Evolutionary conservation across 1,140 invertebrate genomes (phyloP), one percentile per base, ranked within the genome.

Genomic region (Sinonovacula constricta): DNA sequence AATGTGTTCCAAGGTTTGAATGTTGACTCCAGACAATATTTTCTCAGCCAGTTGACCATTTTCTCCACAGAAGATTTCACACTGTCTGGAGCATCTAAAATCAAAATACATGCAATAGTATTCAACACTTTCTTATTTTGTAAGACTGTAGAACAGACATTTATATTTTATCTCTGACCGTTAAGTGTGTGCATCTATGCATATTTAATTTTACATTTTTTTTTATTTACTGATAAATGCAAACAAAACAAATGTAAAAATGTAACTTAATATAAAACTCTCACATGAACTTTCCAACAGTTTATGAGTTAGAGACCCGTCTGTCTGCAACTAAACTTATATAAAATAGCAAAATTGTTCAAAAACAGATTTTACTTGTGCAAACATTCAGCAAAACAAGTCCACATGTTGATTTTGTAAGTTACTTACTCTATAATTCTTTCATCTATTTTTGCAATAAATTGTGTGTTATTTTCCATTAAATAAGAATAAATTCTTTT

Each of bases 1-100:
- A 88, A 88, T 28, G 83, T 70, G 51, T 88, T 88, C 81, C 83
- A 85, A 4, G 82, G 81, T 70, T 87, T 84, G 56, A 82, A 88
- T 10, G 82, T 78, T 15, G 60, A 66, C 33, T 36, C 54, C 24
- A 87, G 56, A 0, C 77, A 62, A 66, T 86, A 68, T 12, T 65
- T 45, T 12, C 28, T 49, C 31, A 88, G 60, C 83, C 83, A 88
- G 14, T 39, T 65, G 12, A 83, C 65, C 28, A 68, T 49, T 54
- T 79, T 75, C 3, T 51, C 28, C 12, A 82, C 56, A 3, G 80
- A 77, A 3, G n/a, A 28, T 51, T 66, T 71, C 14, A 88, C 85
- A 49, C 30, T n/a, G 31, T 10, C 10, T 14, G 85, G 84, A 3
- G 82, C 83, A 12, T 75, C 83, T 83, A 66, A 26, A 70, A 66